Evolutionary conservation across 2,797 vertebrate species (phyloP).

Genomic region (Anisognathus igniventris): DNA sequence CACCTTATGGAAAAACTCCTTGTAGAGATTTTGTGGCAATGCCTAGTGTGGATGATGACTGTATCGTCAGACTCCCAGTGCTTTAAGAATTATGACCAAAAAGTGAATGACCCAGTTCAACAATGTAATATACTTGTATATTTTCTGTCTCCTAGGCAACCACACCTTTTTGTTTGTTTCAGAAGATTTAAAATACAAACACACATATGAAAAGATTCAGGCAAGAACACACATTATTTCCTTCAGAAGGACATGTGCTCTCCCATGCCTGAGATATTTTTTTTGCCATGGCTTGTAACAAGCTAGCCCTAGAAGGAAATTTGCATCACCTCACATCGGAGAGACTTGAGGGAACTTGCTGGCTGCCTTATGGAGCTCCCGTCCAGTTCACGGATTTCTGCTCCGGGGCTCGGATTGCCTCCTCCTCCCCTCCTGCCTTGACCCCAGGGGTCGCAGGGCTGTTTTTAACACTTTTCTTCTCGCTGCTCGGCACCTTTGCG

Average conservation of each 20-base stretch:
- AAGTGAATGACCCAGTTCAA: background rate
- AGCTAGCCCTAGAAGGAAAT: background rate
- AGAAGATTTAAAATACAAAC: background rate
- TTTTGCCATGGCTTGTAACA: background rate
- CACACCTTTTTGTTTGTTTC: background rate
- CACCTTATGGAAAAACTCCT: background rate
- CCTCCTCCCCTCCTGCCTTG: background rate
- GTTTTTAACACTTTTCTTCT: background rate
- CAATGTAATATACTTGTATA: background rate
- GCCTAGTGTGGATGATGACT: background rate
- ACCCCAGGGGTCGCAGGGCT: accelerated
- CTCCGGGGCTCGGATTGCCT: background rate
- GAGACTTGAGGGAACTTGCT: background rate
- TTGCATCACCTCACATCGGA: background rate
- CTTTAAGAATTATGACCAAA: background rate
- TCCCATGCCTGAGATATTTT: background rate
- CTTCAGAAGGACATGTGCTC: background rate
- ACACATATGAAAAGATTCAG: background rate
- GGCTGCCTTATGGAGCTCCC: background rate
- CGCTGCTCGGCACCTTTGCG: background rate
- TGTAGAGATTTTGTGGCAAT: background rate
- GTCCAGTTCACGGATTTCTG: accelerated
- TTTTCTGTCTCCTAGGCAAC: background rate
- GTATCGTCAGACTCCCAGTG: background rate
- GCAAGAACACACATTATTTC: background rate